Conservation (phyloP, 2,888 invertebrate genomes). For the Entomobrya proxima region DNA sequence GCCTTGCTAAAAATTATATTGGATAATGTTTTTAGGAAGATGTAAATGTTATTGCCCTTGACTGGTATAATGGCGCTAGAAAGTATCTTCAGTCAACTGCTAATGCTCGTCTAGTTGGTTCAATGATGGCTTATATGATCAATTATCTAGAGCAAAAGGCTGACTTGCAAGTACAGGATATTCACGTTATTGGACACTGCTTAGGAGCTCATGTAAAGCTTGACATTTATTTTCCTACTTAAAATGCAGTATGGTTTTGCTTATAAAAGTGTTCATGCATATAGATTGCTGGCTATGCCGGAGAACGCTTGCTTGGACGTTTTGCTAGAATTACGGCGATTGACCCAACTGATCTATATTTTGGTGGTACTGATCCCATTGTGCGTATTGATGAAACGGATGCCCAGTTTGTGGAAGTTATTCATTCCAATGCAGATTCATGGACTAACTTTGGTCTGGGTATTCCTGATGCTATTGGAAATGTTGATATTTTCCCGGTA, state of each 20-base stretch:
- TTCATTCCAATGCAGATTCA: slow-evolving; percentile 81
- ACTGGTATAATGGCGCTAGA: slow-evolving; percentile 83
- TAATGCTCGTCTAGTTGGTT: slow-evolving; percentile 81
- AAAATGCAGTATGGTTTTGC: no score
- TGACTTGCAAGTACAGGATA: slow-evolving; percentile 66
- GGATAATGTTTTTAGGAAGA: slow-evolving; percentile 78
- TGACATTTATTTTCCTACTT: no score
- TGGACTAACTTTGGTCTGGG: slow-evolving; percentile 70
- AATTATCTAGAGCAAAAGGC: slow-evolving; percentile 70
- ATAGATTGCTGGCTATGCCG: slow-evolving; percentile 75
- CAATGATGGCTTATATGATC: slow-evolving; percentile 78
- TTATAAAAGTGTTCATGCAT: no score
- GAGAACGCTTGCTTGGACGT: slow-evolving; percentile 71
- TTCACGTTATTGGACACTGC: slow-evolving; percentile 75
- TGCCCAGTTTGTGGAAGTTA: slow-evolving; percentile 82
- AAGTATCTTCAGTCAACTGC: slow-evolving; percentile 81
- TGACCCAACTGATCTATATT: slow-evolving; percentile 84
- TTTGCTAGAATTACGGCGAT: slow-evolving; percentile 78
- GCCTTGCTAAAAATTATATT: neutral
- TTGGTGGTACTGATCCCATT: slow-evolving; percentile 78
- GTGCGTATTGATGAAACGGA: slow-evolving; percentile 81
- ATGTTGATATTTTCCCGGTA: slow-evolving; percentile 77
- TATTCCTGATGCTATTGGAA: slow-evolving; percentile 75
- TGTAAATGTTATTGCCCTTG: slow-evolving; percentile 82
- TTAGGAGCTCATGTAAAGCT: slow-evolving; percentile 76